phyloP scores from a whole-genome alignment of 2,888 invertebrate species.

The Drepanosiphum platanoidis region DNA sequence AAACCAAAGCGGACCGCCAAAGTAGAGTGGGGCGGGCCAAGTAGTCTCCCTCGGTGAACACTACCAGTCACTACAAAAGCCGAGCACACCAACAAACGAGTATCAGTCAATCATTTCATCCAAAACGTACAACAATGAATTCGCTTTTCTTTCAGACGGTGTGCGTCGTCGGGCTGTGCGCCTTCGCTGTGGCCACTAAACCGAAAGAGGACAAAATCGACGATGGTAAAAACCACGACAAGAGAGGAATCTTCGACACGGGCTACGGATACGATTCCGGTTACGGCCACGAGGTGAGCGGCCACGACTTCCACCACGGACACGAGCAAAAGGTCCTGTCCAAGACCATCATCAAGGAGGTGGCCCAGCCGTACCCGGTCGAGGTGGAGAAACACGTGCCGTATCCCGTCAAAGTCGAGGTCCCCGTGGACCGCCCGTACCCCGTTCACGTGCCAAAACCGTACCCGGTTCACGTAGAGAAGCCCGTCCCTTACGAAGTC shows the following conservation, averaged over 20 bases:
- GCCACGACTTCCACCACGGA: conserved; percentile 22
- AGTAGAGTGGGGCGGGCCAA: neutral
- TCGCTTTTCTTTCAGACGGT: neutral
- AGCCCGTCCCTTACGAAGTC: conserved; percentile 65
- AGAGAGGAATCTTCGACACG: conserved; percentile 63
- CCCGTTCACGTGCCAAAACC: conserved; percentile 65
- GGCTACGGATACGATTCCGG: conserved; percentile 64
- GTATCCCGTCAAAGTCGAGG: conserved; percentile 64
- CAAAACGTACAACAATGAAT: conserved; percentile 1
- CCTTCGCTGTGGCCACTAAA: conserved; percentile 12
- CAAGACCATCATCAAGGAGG: conserved; percentile 63
- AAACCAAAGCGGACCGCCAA: neutral
- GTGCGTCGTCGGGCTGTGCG: conserved; percentile 41
- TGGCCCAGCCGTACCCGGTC: conserved; percentile 65
- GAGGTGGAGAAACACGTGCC: conserved; percentile 65
- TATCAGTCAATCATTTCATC: conserved; percentile 39
- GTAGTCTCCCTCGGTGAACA: neutral
- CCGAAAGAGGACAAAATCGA: conserved; percentile 59
- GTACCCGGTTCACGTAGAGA: conserved; percentile 65
- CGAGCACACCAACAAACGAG: neutral
- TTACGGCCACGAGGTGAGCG: conserved; percentile 50
- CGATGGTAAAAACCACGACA: conserved; percentile 64
- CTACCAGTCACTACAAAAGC: conserved; percentile 53
- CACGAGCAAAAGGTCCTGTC: conserved; percentile 59
- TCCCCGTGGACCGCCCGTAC: conserved; percentile 64